These are phyloP conservation scores for Vidua macroura DNA, from an alignment of 2,113 vertebrate genomes.

Conservation along the genomic window DNA sequence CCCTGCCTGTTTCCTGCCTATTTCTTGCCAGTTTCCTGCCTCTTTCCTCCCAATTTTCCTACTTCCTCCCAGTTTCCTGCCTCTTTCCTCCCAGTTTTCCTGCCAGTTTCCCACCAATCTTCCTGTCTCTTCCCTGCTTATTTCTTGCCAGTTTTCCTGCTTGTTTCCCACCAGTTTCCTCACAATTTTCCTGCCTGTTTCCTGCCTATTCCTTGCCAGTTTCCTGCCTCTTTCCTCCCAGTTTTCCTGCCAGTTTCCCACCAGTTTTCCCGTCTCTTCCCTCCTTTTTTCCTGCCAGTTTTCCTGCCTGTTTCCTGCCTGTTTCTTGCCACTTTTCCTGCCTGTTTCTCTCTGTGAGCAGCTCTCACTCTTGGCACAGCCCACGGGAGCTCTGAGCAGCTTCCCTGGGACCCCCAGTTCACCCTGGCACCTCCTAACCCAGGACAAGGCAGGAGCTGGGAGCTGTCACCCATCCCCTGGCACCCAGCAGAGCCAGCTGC, in stretches of 20 bases:
- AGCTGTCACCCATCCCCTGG: neutral
- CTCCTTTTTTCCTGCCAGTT: neutral
- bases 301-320: fast-evolving
- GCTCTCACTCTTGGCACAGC: neutral
- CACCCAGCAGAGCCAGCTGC: neutral
- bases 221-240: neutral
- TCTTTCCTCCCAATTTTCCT: no score
- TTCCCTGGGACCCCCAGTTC: neutral
- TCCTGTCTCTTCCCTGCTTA: neutral
- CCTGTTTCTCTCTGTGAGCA: neutral
- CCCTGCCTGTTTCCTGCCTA: no score
- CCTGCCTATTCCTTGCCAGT: fast-evolving
- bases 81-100: neutral
- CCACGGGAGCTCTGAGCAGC: neutral
- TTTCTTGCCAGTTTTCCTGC: neutral
- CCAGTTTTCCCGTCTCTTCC: neutral
- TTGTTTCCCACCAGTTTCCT: neutral
- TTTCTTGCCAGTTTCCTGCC: no score
- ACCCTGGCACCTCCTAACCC: neutral
- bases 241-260: neutral
- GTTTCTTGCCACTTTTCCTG: no score
- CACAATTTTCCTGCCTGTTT: neutral
- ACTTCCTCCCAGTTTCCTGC: neutral
- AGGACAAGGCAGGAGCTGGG: neutral
- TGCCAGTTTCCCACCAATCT: fast-evolving